phyloP scores from a whole-genome alignment of 2,888 invertebrate genomes.

The Pyrrhia umbra region DNA sequence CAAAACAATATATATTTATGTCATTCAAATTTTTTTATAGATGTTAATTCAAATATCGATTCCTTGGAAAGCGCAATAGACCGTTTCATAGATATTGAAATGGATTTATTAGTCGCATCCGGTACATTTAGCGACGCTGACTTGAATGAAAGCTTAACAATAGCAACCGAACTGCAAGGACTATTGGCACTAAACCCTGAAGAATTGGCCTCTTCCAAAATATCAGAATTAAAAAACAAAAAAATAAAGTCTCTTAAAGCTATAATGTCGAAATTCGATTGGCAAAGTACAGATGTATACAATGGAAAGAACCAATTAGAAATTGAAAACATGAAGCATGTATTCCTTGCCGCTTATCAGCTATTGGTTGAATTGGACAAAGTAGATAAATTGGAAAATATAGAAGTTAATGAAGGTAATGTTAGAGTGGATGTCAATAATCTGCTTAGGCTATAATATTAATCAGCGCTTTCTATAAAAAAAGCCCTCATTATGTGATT shows the following conservation, averaged over 20 bases:
- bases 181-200: conserved; percentile 50
- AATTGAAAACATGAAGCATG: conserved; percentile 64
- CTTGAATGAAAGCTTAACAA: conserved; percentile 63
- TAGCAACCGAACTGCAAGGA: conserved; percentile 67
- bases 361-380: conserved; percentile 68
- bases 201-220: conserved; percentile 44
- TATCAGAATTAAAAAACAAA: conserved; percentile 60
- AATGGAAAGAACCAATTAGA: conserved; percentile 64
- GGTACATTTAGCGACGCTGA: conserved; percentile 59
- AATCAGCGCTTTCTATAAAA: conserved; percentile 67
- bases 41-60: conserved; percentile 76
- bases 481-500: conserved; percentile 22
- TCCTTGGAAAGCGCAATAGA: conserved; percentile 72
- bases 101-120: conserved; percentile 59
- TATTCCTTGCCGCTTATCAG: conserved; percentile 71
- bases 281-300: conserved; percentile 68
- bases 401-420: conserved; percentile 67
- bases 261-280: conserved; percentile 70
- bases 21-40: conserved; percentile 68
- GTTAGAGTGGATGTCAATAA: conserved; percentile 51
- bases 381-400: conserved; percentile 47
- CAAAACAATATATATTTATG: conserved; percentile 3
- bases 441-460: conserved; percentile 48
- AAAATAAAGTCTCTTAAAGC: conserved; percentile 60
- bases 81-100: conserved; percentile 68